These are phyloP conservation scores for Latrodectus geometricus DNA, from an alignment of 1,140 invertebrate species.

Conservation along the genomic window DNA sequence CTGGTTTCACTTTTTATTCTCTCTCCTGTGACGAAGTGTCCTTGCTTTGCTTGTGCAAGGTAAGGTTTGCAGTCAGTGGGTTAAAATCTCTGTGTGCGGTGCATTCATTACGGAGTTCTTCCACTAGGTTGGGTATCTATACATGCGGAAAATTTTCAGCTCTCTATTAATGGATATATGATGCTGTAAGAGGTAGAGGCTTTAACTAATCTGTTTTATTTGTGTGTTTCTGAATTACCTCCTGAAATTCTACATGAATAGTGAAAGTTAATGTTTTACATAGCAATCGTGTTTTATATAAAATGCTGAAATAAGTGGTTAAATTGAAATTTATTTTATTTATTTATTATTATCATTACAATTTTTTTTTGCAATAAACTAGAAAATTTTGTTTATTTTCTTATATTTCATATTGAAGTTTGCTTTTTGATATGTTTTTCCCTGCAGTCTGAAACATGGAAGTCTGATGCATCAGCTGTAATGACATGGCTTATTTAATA, in stretches of 20 bases:
- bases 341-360: too few species aligned
- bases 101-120: slow-evolving; percentile 3
- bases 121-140: background rate
- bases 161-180: slow-evolving; percentile 6
- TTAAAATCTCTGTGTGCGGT: background rate
- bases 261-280: too few species aligned
- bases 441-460: too few species aligned
- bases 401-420: too few species aligned
- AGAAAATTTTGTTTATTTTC: too few species aligned
- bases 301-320: too few species aligned
- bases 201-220: background rate
- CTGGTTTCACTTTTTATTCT: slow-evolving; percentile 55
- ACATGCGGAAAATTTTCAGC: background rate
- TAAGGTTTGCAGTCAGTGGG: background rate
- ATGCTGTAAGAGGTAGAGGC: background rate
- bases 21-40: slow-evolving; percentile 7
- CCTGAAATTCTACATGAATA: background rate
- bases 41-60: slow-evolving; percentile 47
- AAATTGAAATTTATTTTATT: too few species aligned
- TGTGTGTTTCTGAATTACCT: background rate
- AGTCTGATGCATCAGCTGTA: too few species aligned
- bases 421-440: too few species aligned
- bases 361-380: too few species aligned
- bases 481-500: too few species aligned
- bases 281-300: too few species aligned